Conservation (phyloP, 2,113 vertebrate species). For the Girardinichthys multiradiatus region DNA sequence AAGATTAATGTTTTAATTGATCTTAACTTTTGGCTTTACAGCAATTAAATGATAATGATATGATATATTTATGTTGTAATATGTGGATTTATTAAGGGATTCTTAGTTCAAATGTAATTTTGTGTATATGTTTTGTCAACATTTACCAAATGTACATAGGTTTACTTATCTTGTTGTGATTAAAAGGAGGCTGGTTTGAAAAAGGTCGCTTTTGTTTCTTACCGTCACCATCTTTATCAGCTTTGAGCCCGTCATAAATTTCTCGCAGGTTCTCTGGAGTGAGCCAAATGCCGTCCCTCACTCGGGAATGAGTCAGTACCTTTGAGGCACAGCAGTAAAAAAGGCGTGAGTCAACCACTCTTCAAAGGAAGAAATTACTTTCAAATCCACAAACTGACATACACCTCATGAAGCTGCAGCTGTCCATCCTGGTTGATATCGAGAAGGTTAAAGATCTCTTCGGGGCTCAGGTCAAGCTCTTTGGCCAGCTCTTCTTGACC, state of each 20-base stretch:
- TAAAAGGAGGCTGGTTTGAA: too few relatives aligned
- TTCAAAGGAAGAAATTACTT: background rate
- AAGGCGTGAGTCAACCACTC: slow-evolving; percentile 21
- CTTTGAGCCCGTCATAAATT: slow-evolving; percentile 93
- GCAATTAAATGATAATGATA: too few relatives aligned
- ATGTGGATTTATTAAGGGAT: too few relatives aligned
- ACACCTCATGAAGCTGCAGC: slow-evolving; percentile 94
- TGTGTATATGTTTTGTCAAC: too few relatives aligned
- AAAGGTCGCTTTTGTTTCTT: slow-evolving; percentile 15
- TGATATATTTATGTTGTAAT: too few relatives aligned
- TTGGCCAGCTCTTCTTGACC: slow-evolving; percentile 92
- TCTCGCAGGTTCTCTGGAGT: slow-evolving; percentile 93
- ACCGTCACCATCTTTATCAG: slow-evolving; percentile 91
- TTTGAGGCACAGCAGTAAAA: slow-evolving; percentile 56
- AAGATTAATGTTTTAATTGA: too few relatives aligned
- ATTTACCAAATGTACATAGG: too few relatives aligned
- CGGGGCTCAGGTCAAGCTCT: slow-evolving; percentile 89
- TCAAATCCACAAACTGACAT: slow-evolving; percentile 42
- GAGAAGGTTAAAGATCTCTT: slow-evolving; percentile 94
- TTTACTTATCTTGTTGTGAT: too few relatives aligned
- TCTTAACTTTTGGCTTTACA: too few relatives aligned
- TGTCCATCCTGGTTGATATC: slow-evolving; percentile 95
- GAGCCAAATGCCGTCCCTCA: slow-evolving; percentile 95
- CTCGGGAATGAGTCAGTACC: slow-evolving; percentile 95
- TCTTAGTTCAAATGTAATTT: too few relatives aligned